Evolutionary conservation across 2,113 vertebrate genomes (phyloP), one percentile per base, ranked within the genome.

Genomic region (Neodon shergylaensis): DNA sequence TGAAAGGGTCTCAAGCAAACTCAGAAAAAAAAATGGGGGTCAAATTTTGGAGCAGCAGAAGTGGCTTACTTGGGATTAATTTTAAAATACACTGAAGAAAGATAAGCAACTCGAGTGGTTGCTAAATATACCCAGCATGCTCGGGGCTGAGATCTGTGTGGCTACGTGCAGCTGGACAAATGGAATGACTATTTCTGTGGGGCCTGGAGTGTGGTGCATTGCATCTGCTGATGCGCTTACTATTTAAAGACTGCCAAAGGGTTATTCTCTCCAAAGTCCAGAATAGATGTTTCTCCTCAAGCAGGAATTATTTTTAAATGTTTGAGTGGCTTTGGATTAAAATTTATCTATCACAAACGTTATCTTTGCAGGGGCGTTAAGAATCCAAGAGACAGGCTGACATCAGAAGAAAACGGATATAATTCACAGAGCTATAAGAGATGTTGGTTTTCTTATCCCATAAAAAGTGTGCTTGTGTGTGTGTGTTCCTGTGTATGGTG

Each of bases 81-180:
- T 79, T 94, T 95, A 97, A 94, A 90, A 88, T 88, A 95, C 2
- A 21, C 74, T 86, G 87, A 93, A 87, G 97, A 97, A 97, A 98
- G 94, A 90, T 66, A 97, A 97, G 90, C 70, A 94, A 90, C 82
- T 92, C 76, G 83, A 96, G 78, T 66, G 36, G 74, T 93, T 98
- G 94, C 66, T 97, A 97, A 97, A 96, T 96, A 95, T 77, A 96
- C 81, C 10, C 92, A 82, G 87, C 39, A 88, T 16, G 66, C 73
- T 89, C 44, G 93, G 88, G 97, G 54, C 93, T 97, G 90, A 96
- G 95, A 94, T 89, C 65, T 89, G 83, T 88, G 61, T 70, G 79
- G 89, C 86, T 90, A 91, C 61, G 86, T 97, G 93, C 97, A 98
- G 96, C 97, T 98, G 98, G 97, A 97, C 84, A 98, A 98, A 98